These are phyloP conservation scores for Nezara viridula DNA, from an alignment of 2,888 invertebrate genomes.

Conservation along the genomic window DNA sequence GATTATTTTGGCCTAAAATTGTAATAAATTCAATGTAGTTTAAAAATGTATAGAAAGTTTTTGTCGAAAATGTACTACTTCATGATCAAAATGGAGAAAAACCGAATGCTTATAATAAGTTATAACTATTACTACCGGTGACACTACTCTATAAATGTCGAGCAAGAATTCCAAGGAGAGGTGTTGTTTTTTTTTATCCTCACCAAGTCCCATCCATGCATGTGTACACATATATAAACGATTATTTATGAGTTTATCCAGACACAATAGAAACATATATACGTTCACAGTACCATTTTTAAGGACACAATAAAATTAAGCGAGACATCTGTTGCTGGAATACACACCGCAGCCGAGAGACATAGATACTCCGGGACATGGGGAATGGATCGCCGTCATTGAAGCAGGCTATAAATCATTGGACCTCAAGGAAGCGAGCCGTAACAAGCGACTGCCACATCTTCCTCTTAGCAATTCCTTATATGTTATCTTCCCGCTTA, in stretches of 20 bases:
- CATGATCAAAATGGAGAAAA: too few relatives aligned
- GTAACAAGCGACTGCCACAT: slow-evolving; percentile 23
- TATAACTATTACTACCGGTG: too few relatives aligned
- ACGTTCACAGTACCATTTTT: background rate
- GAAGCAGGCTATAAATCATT: slow-evolving; percentile 30
- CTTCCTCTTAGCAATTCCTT: slow-evolving; percentile 36
- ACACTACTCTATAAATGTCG: too few relatives aligned
- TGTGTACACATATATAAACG: background rate
- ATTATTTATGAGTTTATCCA: background rate
- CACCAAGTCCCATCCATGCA: background rate
- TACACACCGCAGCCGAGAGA: background rate
- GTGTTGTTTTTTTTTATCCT: background rate
- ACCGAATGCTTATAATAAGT: too few relatives aligned
- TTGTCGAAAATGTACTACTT: too few relatives aligned
- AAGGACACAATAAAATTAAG: background rate
- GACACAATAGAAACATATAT: slow-evolving; percentile 2
- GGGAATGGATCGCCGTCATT: slow-evolving; percentile 26
- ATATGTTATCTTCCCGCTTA: slow-evolving; percentile 40
- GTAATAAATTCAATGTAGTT: too few relatives aligned
- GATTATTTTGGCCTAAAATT: too few relatives aligned
- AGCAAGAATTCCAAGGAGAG: background rate
- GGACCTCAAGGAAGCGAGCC: slow-evolving; percentile 13
- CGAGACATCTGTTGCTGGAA: background rate
- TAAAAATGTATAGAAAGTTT: too few relatives aligned
- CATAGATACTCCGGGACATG: background rate